Evolutionary conservation across 2,113 vertebrate species (phyloP), one percentile per base, ranked within the genome.

Genomic region (Halcyon malimbica): DNA sequence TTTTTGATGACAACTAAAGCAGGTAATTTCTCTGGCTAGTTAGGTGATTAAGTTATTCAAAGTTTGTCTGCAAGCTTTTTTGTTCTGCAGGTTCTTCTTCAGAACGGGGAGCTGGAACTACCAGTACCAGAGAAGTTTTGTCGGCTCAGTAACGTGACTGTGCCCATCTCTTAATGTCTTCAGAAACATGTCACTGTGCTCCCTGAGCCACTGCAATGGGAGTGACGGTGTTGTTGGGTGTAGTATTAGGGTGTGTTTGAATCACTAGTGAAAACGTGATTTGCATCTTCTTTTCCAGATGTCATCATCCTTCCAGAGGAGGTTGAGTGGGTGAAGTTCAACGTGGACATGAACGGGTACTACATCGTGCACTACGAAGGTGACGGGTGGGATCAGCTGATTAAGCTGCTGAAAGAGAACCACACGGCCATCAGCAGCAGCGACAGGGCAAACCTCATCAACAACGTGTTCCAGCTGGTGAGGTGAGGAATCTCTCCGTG

Each of bases 301-400:
- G 97, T 98, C 67, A 96, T 99, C 77, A 97, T 98, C 89, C 98
- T 99, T 86, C 98, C 97, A 1, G 97, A 99, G 96, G 97, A 98
- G 93, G 99, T 98, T 86, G 98, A 98, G 71, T 99, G 99, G 99
- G 97, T 99, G 93, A 99, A 99, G 96, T 99, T 99, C 83, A 99
- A 99, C 4, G 98, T 99, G 75, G 98, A 98, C 82, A 99, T 99
- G 99, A 99, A 97, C 23, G 99, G 99, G 46, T 99, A 99, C 96
- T 99, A 99, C 97, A 98, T 99, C 60, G 99, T 99, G 19, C 99
- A 99, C 95, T 99, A 99, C 1, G 98, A 98, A 87, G 97, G 86
- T 33, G 92, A 98, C 1, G 99, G 99, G 19, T 99, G 99, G 99
- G 97, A 98, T 84, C 95, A 96, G 48, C 80, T 99, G 46, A 98